Evolutionary conservation across 2,888 invertebrate genomes (phyloP).

Genomic region (Macropis europaea): DNA sequence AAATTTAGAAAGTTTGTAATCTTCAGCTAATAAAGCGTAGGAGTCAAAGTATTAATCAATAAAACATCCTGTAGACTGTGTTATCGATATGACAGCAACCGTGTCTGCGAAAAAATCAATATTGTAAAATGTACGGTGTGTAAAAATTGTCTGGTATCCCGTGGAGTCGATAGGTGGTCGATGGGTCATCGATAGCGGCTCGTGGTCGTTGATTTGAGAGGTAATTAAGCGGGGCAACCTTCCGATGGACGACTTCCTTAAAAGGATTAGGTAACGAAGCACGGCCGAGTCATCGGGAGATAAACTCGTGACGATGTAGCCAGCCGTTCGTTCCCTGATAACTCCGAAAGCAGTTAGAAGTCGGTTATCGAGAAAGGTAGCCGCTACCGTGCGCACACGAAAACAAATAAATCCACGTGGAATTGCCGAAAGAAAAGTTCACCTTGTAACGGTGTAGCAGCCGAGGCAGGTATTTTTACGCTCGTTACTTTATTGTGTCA

Average conservation of each 20-base stretch:
- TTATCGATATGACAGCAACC: too few species aligned
- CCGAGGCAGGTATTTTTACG: not conserved
- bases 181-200: too few species aligned
- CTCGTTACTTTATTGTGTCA: not conserved
- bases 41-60: too few species aligned
- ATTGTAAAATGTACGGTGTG: too few species aligned
- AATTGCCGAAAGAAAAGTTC: too few species aligned
- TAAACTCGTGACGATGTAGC: slow-evolving; percentile 61
- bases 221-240: slow-evolving; percentile 34
- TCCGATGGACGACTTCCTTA: slow-evolving; percentile 48
- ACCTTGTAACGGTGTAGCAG: too few species aligned
- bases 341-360: slow-evolving; percentile 24
- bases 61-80: too few species aligned
- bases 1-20: too few species aligned
- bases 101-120: too few species aligned
- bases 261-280: slow-evolving; percentile 55
- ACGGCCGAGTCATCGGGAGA: slow-evolving; percentile 29
- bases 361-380: not conserved
- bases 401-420: slow-evolving; percentile 1
- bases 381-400: not conserved
- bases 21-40: too few species aligned
- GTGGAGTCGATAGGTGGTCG: too few species aligned
- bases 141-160: too few species aligned
- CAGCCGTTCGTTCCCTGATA: slow-evolving; percentile 45
- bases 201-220: not conserved